phyloP scores from a whole-genome alignment of 64 coral and sea anemone species.

The Platygyra sinensis region DNA sequence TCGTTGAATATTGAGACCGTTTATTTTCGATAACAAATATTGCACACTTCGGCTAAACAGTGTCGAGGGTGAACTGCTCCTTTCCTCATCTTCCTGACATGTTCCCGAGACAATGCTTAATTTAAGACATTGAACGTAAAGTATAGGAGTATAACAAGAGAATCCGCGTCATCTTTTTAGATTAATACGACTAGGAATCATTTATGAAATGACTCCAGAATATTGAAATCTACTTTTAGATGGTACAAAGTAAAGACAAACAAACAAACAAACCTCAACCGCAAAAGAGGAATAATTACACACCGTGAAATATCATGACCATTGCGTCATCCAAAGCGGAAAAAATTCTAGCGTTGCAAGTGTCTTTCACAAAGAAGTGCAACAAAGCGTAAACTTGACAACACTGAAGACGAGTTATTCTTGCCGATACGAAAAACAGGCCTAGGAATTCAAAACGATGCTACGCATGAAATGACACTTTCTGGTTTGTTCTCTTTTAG shows the following conservation, averaged over 20 bases:
- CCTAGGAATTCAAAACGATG: neutral
- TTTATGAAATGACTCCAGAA: neutral
- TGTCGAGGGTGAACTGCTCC: too few species aligned
- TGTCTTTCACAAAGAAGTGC: neutral
- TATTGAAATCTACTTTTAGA: neutral
- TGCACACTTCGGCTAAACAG: neutral
- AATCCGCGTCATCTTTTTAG: too few species aligned
- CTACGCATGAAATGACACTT: neutral
- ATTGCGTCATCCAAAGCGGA: constrained; percentile 27
- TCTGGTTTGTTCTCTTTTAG: too few species aligned
- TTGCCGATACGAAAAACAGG: neutral
- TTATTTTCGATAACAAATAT: constrained; percentile 8
- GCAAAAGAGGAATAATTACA: constrained; percentile 28
- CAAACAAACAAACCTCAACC: neutral
- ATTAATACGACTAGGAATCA: neutral
- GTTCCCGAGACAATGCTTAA: too few species aligned
- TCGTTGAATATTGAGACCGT: neutral
- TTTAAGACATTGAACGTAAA: too few species aligned
- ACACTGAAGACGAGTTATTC: neutral
- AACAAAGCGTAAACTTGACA: constrained; percentile 34
- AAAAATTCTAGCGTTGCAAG: constrained; percentile 5
- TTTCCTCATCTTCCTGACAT: too few species aligned
- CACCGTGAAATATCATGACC: neutral
- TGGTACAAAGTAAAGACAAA: neutral
- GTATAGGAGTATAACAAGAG: too few species aligned